Conservation (phyloP, 2,888 invertebrate species). For the Rutpela maculata region DNA sequence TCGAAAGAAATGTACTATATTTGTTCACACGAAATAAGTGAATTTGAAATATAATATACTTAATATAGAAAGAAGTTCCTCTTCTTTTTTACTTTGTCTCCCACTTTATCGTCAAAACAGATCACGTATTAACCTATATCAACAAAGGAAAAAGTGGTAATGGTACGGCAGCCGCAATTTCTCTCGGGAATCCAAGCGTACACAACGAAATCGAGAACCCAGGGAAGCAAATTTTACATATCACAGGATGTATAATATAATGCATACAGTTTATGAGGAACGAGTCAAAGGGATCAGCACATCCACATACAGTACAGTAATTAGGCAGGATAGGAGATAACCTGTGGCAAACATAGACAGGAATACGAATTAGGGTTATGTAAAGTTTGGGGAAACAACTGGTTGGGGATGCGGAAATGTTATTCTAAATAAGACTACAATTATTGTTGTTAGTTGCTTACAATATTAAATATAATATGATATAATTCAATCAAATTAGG, state of each 20-base stretch:
- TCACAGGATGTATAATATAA: neutral
- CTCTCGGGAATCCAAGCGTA: slow-evolving; percentile 17
- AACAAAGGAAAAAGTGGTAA: slow-evolving; percentile 20
- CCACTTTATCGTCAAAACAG: slow-evolving; percentile 8
- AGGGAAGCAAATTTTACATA: neutral
- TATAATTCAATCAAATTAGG: too few species aligned
- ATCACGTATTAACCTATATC: slow-evolving; percentile 20
- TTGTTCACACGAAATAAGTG: too few species aligned
- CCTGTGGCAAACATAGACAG: neutral
- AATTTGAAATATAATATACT: neutral
- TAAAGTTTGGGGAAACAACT: neutral
- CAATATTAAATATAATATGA: too few species aligned
- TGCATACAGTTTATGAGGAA: neutral
- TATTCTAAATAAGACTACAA: neutral
- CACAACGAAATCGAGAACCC: neutral
- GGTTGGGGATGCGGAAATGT: neutral
- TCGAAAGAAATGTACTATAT: too few species aligned
- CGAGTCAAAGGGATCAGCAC: neutral
- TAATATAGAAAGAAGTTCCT: neutral
- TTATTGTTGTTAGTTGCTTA: too few species aligned
- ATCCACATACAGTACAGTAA: neutral
- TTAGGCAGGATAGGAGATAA: neutral
- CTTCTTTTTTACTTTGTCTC: neutral
- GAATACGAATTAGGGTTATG: neutral
- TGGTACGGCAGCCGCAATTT: slow-evolving; percentile 1